These are phyloP conservation scores for Galerucella pusilla DNA, from an alignment of 2,888 invertebrate genomes.

Conservation along the genomic window DNA sequence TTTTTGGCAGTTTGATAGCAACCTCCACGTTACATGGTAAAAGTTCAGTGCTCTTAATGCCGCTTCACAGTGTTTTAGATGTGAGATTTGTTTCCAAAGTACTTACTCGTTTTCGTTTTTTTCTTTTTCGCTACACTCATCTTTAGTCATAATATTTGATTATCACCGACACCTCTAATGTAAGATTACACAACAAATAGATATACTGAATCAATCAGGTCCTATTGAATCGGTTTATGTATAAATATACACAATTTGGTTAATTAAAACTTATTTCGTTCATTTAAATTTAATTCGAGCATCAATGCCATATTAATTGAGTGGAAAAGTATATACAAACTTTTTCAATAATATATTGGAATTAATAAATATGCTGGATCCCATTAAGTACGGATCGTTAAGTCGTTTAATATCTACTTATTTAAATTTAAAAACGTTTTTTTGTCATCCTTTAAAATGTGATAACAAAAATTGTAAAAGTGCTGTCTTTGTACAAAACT, in stretches of 20 bases:
- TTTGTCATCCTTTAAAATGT: no score
- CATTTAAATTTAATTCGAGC: background rate
- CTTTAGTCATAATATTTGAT: background rate
- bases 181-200: background rate
- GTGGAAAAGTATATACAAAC: background rate
- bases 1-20: no score
- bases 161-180: background rate
- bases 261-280: background rate
- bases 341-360: background rate
- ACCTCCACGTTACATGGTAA: no score
- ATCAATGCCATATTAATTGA: background rate
- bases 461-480: no score
- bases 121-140: background rate
- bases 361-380: background rate
- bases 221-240: background rate
- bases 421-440: no score
- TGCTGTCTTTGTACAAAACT: no score
- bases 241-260: background rate
- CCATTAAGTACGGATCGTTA: no score
- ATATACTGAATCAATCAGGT: background rate
- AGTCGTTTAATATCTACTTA: no score
- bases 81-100: background rate
- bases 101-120: background rate
- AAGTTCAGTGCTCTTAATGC: no score
- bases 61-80: no score